Base-by-base conservation (phyloP, 2,888 invertebrate genomes). In the Hyles lineata region DNA sequence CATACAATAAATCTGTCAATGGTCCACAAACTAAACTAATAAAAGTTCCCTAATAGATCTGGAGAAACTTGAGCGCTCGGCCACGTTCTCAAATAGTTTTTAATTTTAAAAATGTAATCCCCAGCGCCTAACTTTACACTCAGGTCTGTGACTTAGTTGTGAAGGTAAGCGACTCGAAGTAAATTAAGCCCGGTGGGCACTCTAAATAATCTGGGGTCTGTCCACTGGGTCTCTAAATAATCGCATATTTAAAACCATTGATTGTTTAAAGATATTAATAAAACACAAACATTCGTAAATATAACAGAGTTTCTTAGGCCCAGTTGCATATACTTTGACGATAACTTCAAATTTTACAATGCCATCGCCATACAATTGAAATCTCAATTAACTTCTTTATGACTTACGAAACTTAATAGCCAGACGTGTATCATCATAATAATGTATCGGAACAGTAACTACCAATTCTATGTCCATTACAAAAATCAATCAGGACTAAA, bases 1-100 rank as follows among this genome's bases (percentile, higher is more conserved):
- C 35, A 9, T 35, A 63, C 19, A 63, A 35, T 63, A 63, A 63
- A 63, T 63, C 63, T n/a, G 7, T 63, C 35, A 63, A 63, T 63
- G 35, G 63, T 63, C 63, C 5, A 67, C 63, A 67, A 43, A 67
- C 63, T 23, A 43, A 67, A 67, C 63, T 67, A 67, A 67, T 67
- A 67, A 67, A 67, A 67, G 63, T 67, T 63, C n/a, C 35, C 63
- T 35, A 25, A 61, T 61, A 62, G 19, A 62, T 62, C 21, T 6
- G 15, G 21, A 23, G 63, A 67, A 67, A 67, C 63, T 67, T 67
- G 43, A 43, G 63, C 63, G 15, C 43, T 21, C 63, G 8, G 21
- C 55, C 55, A 55, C 7, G 63, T 35, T 43, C 43, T 43, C 43
- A 43, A 19, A 61, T 25, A 32, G 55, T 67, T 67, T 35, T 50